These are phyloP conservation scores for Eustalomyia histrio DNA, from an alignment of 2,888 invertebrate genomes.

Conservation along the genomic window DNA sequence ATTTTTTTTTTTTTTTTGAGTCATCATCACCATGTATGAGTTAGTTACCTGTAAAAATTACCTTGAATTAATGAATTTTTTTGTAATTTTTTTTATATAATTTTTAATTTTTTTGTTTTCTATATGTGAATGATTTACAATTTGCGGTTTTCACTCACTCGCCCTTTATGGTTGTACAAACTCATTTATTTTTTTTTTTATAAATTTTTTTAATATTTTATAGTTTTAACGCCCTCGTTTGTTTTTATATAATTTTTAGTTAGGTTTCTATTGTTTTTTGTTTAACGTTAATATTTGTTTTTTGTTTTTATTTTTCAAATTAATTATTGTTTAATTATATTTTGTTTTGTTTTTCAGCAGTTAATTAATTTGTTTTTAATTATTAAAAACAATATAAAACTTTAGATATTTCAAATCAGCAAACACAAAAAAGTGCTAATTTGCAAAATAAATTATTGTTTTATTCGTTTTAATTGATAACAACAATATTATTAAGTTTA, in stretches of 20 bases:
- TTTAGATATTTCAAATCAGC: neutral
- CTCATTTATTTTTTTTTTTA: neutral
- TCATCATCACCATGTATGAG: conserved; percentile 46
- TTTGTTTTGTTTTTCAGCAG: conserved; percentile 7
- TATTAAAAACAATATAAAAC: neutral
- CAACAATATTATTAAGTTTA: neutral
- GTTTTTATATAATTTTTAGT: conserved; percentile 5
- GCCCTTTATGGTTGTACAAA: neutral
- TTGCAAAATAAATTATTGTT: neutral
- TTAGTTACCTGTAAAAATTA: conserved; percentile 40
- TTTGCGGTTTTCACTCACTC: conserved; percentile 5
- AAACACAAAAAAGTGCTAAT: neutral
- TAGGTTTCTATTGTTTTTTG: conserved; percentile 34
- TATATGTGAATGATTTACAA: conserved; percentile 1
- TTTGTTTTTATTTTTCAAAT: conserved; percentile 11
- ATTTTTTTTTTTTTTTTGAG: conserved; percentile 15
- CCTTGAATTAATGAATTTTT: conserved; percentile 55
- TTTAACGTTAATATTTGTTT: too few species aligned
- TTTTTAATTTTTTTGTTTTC: conserved; percentile 19
- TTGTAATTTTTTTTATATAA: conserved; percentile 13
- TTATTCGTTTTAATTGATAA: neutral
- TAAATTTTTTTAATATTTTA: neutral
- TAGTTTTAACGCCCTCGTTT: conserved; percentile 1
- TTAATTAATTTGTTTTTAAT: conserved; percentile 20
- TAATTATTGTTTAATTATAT: conserved; percentile 22